Base-by-base conservation (phyloP, 2,113 vertebrate genomes). In the Sylvicapra grimmia region DNA sequence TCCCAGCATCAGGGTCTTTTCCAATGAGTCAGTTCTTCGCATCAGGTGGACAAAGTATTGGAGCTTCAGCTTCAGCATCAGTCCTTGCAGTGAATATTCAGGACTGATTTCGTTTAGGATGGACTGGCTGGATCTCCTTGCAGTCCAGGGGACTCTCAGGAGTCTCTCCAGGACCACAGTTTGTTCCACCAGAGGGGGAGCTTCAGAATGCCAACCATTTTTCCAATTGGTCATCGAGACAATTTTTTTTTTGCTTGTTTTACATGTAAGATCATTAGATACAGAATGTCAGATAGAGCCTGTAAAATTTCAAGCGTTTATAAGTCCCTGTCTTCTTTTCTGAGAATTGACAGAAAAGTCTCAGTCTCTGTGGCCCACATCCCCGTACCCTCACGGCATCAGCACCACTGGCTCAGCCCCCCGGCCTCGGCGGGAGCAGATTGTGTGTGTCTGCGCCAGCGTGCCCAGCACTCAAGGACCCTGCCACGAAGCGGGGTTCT, bases 401-500 rank as follows among this genome's bases (percentile, higher is more conserved):
- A 1, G 29, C 68, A 8, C 53, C 1, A 4, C 2, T 10, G 27
- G 18, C 53, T 5, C 19, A 15, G 82, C 31, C 12, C 82, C 21
- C 49, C 4, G 4, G 53, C 82, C 19, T 5, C 29, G 2, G 25
- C 9, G 12, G 53, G 1, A 29, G 1, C 4, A 2, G 89, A 31
- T 0, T 13, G 2, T 13, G 27, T 16, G 25, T 29, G 84, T 31
- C 15, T 6, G 10, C 2, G 0, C 10, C 1, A 5, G 27, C 6
- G 56, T 31, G 27, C 21, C 83, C 2, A 2, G 44, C 2, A 0
- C 11, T 49, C 0, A 8, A 3, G 51, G 53, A 0, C 25, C 1
- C 68, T 33, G 68, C 36, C 4, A 0, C 1, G 36, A n/a, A 14
- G 4, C 3, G 18, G 49, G 0, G 29, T 7, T n/a, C 53, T 27